Percentiles rank a stretch among this genome's conserved stretches.
phyloP scores from a whole-genome alignment of 2,797 vertebrate genomes.

The Lepus townsendii region DNA sequence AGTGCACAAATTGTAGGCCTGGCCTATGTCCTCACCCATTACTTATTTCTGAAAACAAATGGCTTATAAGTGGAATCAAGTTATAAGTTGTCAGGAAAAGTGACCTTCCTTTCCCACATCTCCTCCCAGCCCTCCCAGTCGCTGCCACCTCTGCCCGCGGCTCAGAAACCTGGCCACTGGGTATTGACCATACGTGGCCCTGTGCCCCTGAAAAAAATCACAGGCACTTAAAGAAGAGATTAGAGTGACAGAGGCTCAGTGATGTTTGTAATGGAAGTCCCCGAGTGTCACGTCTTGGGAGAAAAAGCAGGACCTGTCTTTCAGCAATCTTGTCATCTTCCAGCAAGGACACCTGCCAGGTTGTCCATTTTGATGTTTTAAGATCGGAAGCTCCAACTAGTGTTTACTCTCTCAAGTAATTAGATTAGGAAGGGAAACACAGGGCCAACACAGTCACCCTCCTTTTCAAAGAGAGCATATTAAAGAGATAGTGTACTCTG shows the following conservation, averaged over 20 bases:
- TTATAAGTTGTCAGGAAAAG: slow-evolving; percentile 78
- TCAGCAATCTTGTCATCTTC: slow-evolving; percentile 35
- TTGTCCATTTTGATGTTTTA: slow-evolving; percentile 56
- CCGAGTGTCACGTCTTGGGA: slow-evolving; percentile 43
- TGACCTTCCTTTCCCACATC: slow-evolving; percentile 75
- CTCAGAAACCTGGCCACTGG: slow-evolving; percentile 56
- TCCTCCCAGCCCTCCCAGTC: slow-evolving; percentile 41
- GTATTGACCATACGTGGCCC: slow-evolving; percentile 62
- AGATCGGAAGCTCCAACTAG: slow-evolving; percentile 30
- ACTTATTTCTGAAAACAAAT: slow-evolving; percentile 84
- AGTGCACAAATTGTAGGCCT: slow-evolving; percentile 77
- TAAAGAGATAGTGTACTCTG: not conserved
- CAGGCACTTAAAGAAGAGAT: slow-evolving; percentile 71
- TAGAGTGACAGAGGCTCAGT: slow-evolving; percentile 44
- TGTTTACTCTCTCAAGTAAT: slow-evolving; percentile 13
- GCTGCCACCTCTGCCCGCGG: slow-evolving; percentile 51
- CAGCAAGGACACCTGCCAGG: slow-evolving; percentile 68
- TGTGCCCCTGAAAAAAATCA: slow-evolving; percentile 72
- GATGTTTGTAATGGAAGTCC: slow-evolving; percentile 65
- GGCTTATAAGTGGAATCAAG: slow-evolving; percentile 81
- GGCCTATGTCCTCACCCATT: slow-evolving; percentile 82
- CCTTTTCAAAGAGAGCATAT: not conserved
- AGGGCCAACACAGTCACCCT: slow-evolving; percentile 27
- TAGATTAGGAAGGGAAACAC: slow-evolving; percentile 43
- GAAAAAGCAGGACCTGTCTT: slow-evolving; percentile 35